A percentile compares a stretch with the other conserved stretches of the same genome.
Conservation (phyloP, 2,797 vertebrate species). For the Simalia tracyae region DNA sequence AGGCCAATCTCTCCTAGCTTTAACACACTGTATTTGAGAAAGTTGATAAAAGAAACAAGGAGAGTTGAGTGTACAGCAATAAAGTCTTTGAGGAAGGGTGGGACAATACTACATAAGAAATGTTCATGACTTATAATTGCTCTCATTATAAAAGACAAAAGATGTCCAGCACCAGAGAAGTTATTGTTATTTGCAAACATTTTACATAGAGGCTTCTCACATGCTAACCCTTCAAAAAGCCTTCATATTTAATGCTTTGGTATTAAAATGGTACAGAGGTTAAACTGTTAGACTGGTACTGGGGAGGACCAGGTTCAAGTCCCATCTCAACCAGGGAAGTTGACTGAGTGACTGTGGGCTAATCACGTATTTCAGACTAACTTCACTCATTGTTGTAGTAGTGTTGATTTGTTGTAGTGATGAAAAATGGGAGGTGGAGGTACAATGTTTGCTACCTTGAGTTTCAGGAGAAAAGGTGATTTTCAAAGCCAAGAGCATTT, state of each 20-base stretch:
- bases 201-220: neutral
- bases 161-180: neutral
- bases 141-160: neutral
- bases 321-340: neutral
- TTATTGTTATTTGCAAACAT: neutral
- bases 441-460: too few relatives aligned
- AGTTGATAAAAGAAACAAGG: neutral
- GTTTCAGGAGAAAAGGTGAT: neutral
- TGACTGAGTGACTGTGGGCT: too few relatives aligned
- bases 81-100: neutral
- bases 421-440: too few relatives aligned
- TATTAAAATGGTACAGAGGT: neutral
- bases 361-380: too few relatives aligned
- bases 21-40: neutral
- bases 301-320: neutral
- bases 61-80: neutral
- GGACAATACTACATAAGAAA: neutral
- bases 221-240: neutral
- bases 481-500: slow-evolving; percentile 40
- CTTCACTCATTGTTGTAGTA: too few relatives aligned
- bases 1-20: neutral
- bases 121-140: neutral
- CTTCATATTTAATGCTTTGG: neutral
- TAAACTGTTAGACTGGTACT: neutral
- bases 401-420: too few relatives aligned